Percentiles rank a stretch among this genome's conserved stretches.
Conservation (phyloP, 2,888 invertebrate species). For the Protodeltote pygarga region DNA sequence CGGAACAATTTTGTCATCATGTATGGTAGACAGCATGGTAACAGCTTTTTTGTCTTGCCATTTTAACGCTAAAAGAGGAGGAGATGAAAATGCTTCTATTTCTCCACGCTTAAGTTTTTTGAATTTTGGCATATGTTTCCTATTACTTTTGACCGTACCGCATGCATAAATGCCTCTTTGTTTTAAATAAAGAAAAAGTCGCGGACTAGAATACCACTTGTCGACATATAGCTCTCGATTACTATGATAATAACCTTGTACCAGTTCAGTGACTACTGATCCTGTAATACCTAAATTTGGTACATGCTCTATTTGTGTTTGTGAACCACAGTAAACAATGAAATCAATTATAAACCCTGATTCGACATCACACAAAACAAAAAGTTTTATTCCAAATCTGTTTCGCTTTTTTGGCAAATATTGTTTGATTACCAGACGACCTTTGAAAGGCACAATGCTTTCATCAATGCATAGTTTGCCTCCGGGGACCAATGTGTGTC, state of each 20-base stretch:
- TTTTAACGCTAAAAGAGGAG: conserved; percentile 46
- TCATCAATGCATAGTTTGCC: conserved; percentile 43
- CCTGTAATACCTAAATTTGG: conserved; percentile 31
- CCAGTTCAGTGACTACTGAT: conserved; percentile 31
- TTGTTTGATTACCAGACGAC: conserved; percentile 38
- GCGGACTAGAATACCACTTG: conserved; percentile 46
- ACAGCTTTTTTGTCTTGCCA: conserved; percentile 60
- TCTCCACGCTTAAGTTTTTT: conserved; percentile 28
- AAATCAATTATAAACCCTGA: conserved; percentile 42
- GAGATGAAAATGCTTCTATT: conserved; percentile 20
- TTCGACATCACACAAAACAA: conserved; percentile 46
- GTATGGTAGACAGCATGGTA: conserved; percentile 32
- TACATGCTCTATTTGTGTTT: conserved; percentile 28
- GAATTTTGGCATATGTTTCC: conserved; percentile 44
- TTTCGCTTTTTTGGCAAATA: conserved; percentile 44
- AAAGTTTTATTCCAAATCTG: conserved; percentile 41
- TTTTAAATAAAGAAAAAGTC: conserved; percentile 39
- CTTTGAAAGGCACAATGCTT: conserved; percentile 47
- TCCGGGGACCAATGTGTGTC: conserved; percentile 30
- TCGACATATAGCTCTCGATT: conserved; percentile 42
- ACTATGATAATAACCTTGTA: conserved; percentile 35
- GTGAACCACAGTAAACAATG: conserved; percentile 39
- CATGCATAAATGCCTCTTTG: conserved; percentile 39
- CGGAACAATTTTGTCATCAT: conserved; percentile 31
- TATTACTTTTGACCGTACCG: conserved; percentile 38